Base-by-base conservation (phyloP, 2,888 invertebrate species). In the Prosopocoilus inquinatus region DNA sequence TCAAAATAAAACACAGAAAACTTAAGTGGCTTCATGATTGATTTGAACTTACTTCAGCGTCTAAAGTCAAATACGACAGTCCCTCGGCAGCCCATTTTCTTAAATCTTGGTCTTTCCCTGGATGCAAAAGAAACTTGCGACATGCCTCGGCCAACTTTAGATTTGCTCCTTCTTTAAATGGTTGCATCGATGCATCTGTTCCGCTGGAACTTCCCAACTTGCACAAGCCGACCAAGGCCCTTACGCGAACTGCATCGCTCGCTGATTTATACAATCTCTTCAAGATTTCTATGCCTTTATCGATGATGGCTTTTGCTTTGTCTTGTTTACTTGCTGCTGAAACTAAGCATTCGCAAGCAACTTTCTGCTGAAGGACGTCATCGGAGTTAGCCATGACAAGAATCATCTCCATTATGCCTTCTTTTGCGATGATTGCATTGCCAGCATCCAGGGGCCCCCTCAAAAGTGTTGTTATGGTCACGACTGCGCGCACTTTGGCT, bases 71-170 rank as follows among this genome's bases (percentile, higher is more conserved):
- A 73, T 97, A 99, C 0, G 97, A 96, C 3, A 99, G 81, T 1
- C 97, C 97, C 80, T 98, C 97, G 5, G 94, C 92, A 0, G 97
- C 96, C 96, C 97, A 98, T 70, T 93, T 90, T 46, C 94, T 83
- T 73, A 96, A 87, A 70, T 96, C 95, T 62, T 86, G 85, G 70
- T 96, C 91, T 72, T 94, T 93, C 5, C 87, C 83, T 1, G 94
- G 90, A 75, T 94, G 94, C 0, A 94, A 83, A 46, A 97, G 78
- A 74, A 96, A 96, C 63, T 90, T 87, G 63, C 94, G 84, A 75
- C 99, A 99, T 0, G 96, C 95, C 75, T 94, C 92, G 1, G 97
- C 94, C 60, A 99, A 78, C 75, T 95, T 96, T 50, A 86, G 81
- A 1, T 92, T 94, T 0, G 97, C 92, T 1, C 97, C 97, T 70